These are phyloP conservation scores for Machaerirhynchus nigripectus DNA, from an alignment of 2,113 vertebrate species.

Conservation along the genomic window DNA sequence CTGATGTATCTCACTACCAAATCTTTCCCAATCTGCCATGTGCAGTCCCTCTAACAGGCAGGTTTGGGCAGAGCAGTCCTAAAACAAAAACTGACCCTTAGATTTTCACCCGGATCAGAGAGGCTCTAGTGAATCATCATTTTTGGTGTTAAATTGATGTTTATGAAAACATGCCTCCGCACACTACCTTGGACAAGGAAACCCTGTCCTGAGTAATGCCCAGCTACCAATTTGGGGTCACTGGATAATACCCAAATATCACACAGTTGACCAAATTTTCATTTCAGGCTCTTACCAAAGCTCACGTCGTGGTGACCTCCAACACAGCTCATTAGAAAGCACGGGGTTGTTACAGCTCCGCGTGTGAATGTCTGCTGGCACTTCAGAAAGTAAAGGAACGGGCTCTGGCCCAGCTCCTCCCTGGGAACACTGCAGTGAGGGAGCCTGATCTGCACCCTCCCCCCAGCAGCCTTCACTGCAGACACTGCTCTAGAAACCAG, in stretches of 20 bases:
- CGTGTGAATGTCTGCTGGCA: neutral
- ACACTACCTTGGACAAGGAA: neutral
- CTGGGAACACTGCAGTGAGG: neutral
- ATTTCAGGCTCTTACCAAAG: neutral
- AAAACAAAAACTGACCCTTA: neutral
- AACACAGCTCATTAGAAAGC: neutral
- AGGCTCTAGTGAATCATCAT: neutral
- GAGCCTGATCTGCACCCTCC: neutral
- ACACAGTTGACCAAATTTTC: neutral
- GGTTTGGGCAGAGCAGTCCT: neutral
- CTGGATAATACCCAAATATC: neutral
- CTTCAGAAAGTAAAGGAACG: neutral
- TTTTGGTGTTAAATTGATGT: neutral
- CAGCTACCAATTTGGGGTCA: neutral
- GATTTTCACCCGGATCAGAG: neutral
- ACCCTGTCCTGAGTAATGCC: neutral
- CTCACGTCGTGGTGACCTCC: fast-evolving
- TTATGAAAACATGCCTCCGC: neutral
- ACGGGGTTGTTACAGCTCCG: neutral
- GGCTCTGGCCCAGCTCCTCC: neutral
- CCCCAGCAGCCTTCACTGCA: neutral
- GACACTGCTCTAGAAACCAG: neutral
- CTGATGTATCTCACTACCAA: neutral
- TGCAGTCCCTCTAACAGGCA: neutral
- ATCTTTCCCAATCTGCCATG: fast-evolving